Evolutionary conservation across 2,888 invertebrate genomes (phyloP).

Genomic region (Calliscelio sp.): DNA sequence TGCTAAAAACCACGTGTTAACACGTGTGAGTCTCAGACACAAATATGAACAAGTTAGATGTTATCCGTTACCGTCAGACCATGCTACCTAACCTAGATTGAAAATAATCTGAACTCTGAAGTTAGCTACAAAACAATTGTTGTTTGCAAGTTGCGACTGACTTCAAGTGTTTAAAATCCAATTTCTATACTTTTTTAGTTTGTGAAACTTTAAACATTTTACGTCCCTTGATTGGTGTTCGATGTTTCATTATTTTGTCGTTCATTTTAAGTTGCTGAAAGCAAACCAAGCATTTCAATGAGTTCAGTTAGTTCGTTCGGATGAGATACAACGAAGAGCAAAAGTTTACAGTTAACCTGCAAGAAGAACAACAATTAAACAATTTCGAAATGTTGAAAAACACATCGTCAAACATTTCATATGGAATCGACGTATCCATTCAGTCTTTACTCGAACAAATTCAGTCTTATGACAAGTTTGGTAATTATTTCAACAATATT

Average conservation of each 20-base stretch:
- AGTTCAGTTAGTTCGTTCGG: neutral
- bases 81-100: too few species aligned
- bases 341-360: neutral
- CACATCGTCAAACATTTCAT: conserved; percentile 27
- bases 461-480: conserved; percentile 29
- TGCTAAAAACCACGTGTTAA: too few species aligned
- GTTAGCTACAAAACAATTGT: too few species aligned
- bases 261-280: neutral
- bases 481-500: conserved; percentile 27
- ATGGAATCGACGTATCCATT: conserved; percentile 22
- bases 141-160: too few species aligned
- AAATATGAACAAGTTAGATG: too few species aligned
- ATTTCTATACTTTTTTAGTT: conserved; percentile 5
- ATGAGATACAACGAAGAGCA: neutral
- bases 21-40: too few species aligned
- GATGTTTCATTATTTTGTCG: conserved; percentile 11
- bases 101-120: too few species aligned
- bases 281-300: neutral
- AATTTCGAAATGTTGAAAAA: conserved; percentile 49
- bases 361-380: neutral
- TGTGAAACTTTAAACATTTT: conserved; percentile 5
- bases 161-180: neutral
- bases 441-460: conserved; percentile 34
- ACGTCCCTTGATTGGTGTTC: too few species aligned
- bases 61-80: too few species aligned